These are phyloP conservation scores for Dasyornis broadbenti DNA, from an alignment of 2,113 vertebrate genomes.

Conservation along the genomic window DNA sequence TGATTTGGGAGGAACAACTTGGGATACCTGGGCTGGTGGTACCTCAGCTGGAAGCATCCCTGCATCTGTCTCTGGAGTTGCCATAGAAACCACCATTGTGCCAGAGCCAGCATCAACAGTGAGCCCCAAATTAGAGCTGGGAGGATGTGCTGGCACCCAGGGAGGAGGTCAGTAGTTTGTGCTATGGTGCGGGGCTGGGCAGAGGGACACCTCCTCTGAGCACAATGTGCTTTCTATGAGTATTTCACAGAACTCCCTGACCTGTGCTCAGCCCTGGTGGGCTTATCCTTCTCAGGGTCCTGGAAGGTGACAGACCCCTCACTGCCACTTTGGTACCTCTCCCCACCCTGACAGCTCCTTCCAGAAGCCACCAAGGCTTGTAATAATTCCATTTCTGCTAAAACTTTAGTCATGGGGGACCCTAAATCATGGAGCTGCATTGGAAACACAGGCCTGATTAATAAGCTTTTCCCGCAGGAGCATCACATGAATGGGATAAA, in stretches of 20 bases:
- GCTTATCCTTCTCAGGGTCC: background rate
- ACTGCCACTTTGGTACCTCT: fast-evolving
- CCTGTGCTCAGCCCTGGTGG: background rate
- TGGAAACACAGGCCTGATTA: background rate
- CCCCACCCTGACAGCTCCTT: background rate
- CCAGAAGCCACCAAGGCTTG: background rate
- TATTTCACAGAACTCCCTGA: background rate
- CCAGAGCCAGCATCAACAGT: conserved; percentile 48
- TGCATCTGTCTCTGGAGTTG: conserved; percentile 70
- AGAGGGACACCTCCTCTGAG: background rate
- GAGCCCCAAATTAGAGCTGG: background rate
- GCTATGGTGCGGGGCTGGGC: background rate
- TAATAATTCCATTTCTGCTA: background rate
- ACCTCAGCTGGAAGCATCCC: conserved; percentile 60
- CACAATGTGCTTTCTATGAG: background rate
- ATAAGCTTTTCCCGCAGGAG: background rate
- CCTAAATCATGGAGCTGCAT: background rate
- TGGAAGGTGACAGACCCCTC: background rate
- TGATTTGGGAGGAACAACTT: conserved; percentile 40
- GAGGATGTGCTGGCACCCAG: fast-evolving
- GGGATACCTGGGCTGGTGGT: conserved; percentile 58
- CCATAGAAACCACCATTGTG: conserved; percentile 76
- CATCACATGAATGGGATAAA: background rate
- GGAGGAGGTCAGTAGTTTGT: background rate
- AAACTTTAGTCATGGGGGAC: background rate